Evolutionary conservation across 30 jellyfish, hydroid and myxozoan genomes (phyloP).

Genomic region (Mastigias papua): DNA sequence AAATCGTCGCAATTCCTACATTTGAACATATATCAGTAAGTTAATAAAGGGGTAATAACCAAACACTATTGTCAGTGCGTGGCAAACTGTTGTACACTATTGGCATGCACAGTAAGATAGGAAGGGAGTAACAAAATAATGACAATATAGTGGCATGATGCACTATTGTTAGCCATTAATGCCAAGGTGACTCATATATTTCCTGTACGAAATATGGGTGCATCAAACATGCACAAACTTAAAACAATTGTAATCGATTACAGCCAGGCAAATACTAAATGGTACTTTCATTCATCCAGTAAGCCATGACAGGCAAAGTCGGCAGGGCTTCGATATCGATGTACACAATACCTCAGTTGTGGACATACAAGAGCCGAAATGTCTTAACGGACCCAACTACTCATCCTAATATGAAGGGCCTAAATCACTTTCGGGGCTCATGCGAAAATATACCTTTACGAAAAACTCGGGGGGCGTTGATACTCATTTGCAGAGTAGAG

Average conservation of each 20-base stretch:
- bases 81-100: background rate
- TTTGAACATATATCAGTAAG: no score
- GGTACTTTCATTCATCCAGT: background rate
- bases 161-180: conserved; percentile 33
- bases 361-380: background rate
- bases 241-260: background rate
- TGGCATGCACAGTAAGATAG: background rate
- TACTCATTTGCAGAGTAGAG: background rate
- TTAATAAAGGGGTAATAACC: no score
- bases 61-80: background rate
- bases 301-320: background rate
- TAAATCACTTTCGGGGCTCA: background rate
- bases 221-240: background rate
- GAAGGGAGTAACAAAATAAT: conserved; percentile 33
- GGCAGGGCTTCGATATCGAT: background rate
- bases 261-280: background rate
- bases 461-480: background rate
- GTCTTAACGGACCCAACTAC: background rate
- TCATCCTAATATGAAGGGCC: background rate
- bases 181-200: conserved; percentile 34
- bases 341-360: background rate
- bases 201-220: background rate
- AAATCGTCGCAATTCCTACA: no score
- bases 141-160: conserved; percentile 8
- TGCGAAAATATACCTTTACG: background rate